Percentiles rank a stretch among this genome's conserved stretches.
Conservation (phyloP, 2,113 vertebrate species). For the Epinephelus fuscoguttatus region DNA sequence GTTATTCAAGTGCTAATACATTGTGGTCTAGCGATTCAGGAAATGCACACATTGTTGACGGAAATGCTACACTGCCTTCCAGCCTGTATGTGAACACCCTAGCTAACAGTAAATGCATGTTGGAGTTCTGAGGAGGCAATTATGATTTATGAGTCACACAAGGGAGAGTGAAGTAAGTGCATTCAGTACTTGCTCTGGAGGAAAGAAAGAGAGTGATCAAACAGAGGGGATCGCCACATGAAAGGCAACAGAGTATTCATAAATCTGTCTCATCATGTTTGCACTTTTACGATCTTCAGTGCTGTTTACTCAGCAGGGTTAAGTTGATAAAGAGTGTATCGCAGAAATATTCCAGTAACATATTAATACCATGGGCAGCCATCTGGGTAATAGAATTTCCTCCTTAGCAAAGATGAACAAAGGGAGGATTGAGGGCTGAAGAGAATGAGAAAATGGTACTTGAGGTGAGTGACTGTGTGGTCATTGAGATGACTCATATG, state of each 20-base stretch:
- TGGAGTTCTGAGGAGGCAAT: conserved; percentile 19
- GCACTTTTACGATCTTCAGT: conserved; percentile 19
- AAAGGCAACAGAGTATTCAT: conserved; percentile 47
- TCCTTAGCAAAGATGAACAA: conserved; percentile 49
- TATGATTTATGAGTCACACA: conserved; percentile 34
- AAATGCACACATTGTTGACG: conserved; percentile 40
- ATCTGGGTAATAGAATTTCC: conserved; percentile 42
- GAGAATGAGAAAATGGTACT: conserved; percentile 47
- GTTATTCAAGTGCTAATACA: conserved; percentile 1
- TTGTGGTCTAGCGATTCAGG: conserved; percentile 23
- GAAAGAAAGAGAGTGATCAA: conserved; percentile 47
- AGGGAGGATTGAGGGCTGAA: conserved; percentile 42
- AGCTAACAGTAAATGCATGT: conserved; percentile 19
- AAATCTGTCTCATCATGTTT: conserved; percentile 51
- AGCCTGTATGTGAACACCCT: background rate
- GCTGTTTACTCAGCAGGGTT: conserved; percentile 3
- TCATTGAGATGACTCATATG: conserved; percentile 53
- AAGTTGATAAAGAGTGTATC: conserved; percentile 3
- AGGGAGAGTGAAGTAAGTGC: conserved; percentile 21
- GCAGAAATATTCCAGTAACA: conserved; percentile 19
- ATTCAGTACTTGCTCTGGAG: conserved; percentile 2
- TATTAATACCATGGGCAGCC: conserved; percentile 22
- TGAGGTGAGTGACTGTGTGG: conserved; percentile 53
- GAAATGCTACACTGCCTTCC: conserved; percentile 20
- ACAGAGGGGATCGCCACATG: conserved; percentile 36